phyloP scores from a whole-genome alignment of 2,113 vertebrate species.

The Laterallus jamaicensis region DNA sequence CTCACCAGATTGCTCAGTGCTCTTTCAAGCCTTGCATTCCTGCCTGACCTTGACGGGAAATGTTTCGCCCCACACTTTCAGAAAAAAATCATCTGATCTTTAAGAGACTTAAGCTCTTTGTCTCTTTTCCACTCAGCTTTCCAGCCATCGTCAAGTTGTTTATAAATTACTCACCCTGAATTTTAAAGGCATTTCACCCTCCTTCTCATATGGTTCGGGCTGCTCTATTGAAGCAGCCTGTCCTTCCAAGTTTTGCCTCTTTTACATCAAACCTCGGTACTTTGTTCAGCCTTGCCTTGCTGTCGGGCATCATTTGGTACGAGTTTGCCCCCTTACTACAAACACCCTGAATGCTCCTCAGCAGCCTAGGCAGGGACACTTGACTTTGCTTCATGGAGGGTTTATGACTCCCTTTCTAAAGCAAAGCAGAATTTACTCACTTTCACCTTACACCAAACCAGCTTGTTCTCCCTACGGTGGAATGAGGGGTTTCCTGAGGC shows the following conservation, averaged over 20 bases:
- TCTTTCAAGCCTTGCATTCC: neutral
- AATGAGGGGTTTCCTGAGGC: neutral
- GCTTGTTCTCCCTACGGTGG: accelerated
- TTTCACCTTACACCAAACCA: neutral
- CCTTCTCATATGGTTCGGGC: neutral
- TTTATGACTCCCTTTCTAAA: neutral
- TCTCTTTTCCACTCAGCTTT: neutral
- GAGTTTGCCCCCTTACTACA: accelerated
- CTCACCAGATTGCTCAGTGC: neutral
- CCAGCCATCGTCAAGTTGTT: neutral
- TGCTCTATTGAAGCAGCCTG: neutral
- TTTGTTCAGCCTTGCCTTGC: neutral
- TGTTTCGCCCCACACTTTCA: neutral
- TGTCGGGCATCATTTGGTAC: accelerated
- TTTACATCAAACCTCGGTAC: neutral
- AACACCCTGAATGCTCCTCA: neutral
- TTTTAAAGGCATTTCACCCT: neutral
- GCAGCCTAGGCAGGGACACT: accelerated
- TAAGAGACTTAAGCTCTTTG: neutral
- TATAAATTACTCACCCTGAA: neutral
- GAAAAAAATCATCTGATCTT: neutral
- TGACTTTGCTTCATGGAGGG: neutral
- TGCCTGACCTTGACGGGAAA: neutral
- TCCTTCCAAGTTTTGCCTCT: neutral
- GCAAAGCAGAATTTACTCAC: neutral